phyloP scores from a whole-genome alignment of 2,888 invertebrate genomes.

The Megastigmus dorsalis region DNA sequence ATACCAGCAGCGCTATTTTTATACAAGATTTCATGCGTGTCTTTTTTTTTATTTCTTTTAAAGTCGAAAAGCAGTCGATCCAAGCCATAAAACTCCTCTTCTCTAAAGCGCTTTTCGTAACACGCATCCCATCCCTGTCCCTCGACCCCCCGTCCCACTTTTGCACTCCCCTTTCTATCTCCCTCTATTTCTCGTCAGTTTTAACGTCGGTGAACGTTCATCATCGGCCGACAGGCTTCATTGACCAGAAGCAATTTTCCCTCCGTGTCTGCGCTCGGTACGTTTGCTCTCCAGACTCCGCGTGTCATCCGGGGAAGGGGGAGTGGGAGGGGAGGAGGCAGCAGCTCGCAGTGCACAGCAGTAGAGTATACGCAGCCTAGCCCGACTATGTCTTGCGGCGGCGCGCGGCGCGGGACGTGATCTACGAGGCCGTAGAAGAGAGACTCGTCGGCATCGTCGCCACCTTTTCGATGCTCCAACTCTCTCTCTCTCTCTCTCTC shows the following conservation, averaged over 20 bases:
- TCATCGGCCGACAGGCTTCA: slow-evolving; percentile 70
- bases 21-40: too few species aligned
- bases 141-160: slow-evolving; percentile 40
- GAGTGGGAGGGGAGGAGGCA: too few species aligned
- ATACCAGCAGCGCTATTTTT: too few species aligned
- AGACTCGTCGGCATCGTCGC: slow-evolving; percentile 64
- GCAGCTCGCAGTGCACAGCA: too few species aligned
- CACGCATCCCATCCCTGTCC: neutral
- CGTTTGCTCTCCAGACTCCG: too few species aligned
- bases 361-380: too few species aligned
- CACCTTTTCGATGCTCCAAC: slow-evolving; percentile 68
- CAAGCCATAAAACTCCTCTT: slow-evolving; percentile 57
- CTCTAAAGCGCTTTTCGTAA: too few species aligned
- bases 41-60: slow-evolving; percentile 8
- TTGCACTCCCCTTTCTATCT: neutral
- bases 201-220: slow-evolving; percentile 67
- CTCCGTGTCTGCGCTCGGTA: slow-evolving; percentile 58
- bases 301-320: too few species aligned
- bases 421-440: slow-evolving; percentile 37
- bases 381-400: slow-evolving; percentile 59
- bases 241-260: slow-evolving; percentile 67
- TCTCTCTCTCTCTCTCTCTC: too few species aligned
- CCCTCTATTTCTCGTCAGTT: slow-evolving; percentile 69
- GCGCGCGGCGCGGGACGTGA: slow-evolving; percentile 62
- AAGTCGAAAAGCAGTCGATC: slow-evolving; percentile 30